Base-by-base conservation (phyloP, 2,797 vertebrate species). In the Sarcoramphus papa region DNA sequence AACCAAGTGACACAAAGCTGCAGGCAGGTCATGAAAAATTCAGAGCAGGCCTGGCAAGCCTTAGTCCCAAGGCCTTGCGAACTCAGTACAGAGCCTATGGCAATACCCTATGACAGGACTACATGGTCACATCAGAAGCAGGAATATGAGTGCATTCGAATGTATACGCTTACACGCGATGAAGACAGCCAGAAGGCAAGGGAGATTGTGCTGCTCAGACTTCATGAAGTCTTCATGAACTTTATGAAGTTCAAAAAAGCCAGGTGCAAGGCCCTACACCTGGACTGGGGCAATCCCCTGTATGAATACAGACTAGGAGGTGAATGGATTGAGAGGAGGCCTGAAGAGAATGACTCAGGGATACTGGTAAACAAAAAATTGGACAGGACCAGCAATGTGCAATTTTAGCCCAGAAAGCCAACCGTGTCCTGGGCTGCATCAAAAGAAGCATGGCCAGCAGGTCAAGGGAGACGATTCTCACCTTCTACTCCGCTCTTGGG, bases 381-480 rank as follows among this genome's bases (percentile, higher is more conserved):
- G n/a, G 7, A 21, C 28, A 48, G 53, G 27, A 18, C n/a, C 0
- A 2, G 51, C 22, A 40, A 33, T 3, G 17, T 21, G 33, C 11
- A 5, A 2, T 24, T 28, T 14, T 31, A 60, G 33, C 37, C 48
- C 67, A 53, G 67, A 72, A 60, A 51, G 30, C 24, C 19, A 25
- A 9, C 10, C 3, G 2, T 16, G 16, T 17, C 24, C 33, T 21
- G 22, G 33, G 27, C 48, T 41, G 24, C 41, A 47, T 57, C 51
- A 33, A 18, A 31, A 54, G 9, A 19, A 45, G 6, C 1, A 7
- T 12, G 50, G 16, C 6, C n/a, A 48, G n/a, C 28, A 47, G 23
- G 22, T 30, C 2, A 0, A 54, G 25, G 15, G 12, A 60, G 43
- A 9, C 0, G 2, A 40, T 48, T 48, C n/a, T 40, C 6, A 1